Evolutionary conservation across 2,797 vertebrate species (phyloP), one percentile per base, ranked within the genome.

Genomic region (Aulostomus chinensis): DNA sequence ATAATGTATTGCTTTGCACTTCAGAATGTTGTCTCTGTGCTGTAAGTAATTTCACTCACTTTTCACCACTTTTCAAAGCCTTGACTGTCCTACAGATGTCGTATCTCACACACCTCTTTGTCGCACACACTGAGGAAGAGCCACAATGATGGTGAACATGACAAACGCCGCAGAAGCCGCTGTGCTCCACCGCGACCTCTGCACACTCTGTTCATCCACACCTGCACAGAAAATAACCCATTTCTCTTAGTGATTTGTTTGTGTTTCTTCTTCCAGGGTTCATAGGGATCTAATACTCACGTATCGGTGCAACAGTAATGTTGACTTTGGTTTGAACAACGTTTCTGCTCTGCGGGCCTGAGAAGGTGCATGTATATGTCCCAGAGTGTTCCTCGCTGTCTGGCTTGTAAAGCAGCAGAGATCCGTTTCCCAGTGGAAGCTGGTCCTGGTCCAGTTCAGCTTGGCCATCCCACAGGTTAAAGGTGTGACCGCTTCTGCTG

Each of bases 111-210:
- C 58, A 91, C 91, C 88, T 86, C 43, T 87, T 15, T 74, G 61
- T 30, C 77, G 84, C 2, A 81, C 40, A 63, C 85, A 92, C 4
- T 68, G 83, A 24, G 85, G 76, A 8, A 91, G 61, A 33, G 75
- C 70, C 2, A 86, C 47, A 22, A 64, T 63, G 29, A 91, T 8
- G 11, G 86, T 88, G 56, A 89, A 67, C 18, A 88, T 25, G 52
- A 90, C 86, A 42, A 92, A 88, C 12, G 80, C 81, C 24, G 66
- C 81, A 34, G 89, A 91, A 1, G 80, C 88, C 40, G 81, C 83
- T 0, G 85, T 86, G 60, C 91, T 83, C 91, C 90, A 91, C 85
- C 89, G 85, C 0, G 84, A 89, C 46, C 89, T 79, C 70, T 70
- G 76, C 40, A 45, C 51, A 1, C 72, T 66, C 26, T 37, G 60